Evolutionary conservation across 2,888 invertebrate species (phyloP), one percentile per base, ranked within the genome.

Genomic region (Lissonota sp.): DNA sequence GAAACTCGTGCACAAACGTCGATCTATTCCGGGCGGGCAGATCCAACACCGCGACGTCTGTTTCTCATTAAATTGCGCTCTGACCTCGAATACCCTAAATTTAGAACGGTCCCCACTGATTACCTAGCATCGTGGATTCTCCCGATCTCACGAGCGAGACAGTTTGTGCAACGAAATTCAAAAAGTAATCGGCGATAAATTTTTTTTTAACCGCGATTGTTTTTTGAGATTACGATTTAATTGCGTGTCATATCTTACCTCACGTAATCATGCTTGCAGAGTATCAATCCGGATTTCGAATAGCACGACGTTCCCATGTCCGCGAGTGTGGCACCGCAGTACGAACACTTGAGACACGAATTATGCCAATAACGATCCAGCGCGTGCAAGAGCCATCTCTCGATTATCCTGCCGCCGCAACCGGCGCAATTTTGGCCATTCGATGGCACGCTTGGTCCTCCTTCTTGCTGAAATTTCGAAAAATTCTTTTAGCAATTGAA

Each of bases 321-420:
- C 90, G 97, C 98, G 87, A 98, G 94, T 92, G 96, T 96, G 86
- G 97, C 96, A 86, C 96, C 96, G 93, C 98, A 98, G 93, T 96
- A 97, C 91, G 97, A 95, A 94, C 98, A 98, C 94, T 98, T 98
- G 90, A 98, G 95, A 93, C 98, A 98, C 88, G 96, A 95, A 94
- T 98, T 97, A 94, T 98, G 98, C 98, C 98, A 98, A 94, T 97
- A 98, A 93, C 98, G 95, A 94, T 98, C 98, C 92, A 98, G 94
- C 88, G 98, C 98, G 93, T 97, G 97, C 85, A 98, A 95, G 86
- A 98, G 95, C 94, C 96, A 98, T 93, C 98, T 95, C 94, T 98
- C 98, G 89, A 96, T 95, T 92, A 98, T 98, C 94, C 97, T 96
- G 93, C 97, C 96, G 88, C 97, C 97, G 93, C 98, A 98, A 87